Evolutionary conservation across 2,797 vertebrate genomes (phyloP), one percentile per base, ranked within the genome.

Genomic region (Rhinogobio ventralis): DNA sequence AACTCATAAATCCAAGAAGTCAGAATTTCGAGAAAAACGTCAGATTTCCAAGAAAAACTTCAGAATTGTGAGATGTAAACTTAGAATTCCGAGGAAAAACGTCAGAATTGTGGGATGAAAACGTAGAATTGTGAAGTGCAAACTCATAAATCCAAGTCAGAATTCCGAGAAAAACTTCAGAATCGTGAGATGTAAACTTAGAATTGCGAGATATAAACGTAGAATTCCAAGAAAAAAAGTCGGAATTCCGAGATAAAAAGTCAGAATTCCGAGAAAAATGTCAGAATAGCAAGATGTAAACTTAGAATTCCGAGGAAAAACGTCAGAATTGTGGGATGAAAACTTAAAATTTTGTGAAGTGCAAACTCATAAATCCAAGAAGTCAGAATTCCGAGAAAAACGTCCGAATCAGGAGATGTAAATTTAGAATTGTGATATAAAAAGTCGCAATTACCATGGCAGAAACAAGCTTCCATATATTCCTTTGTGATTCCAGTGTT

Each of bases 401-500:
- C 1, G 1, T 20, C 51, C 8, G 7, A 53, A 53, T 19, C 19
- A 0, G 2, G 5, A 19, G 2, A 20, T 53, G 51, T 0, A 53
- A 53, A 53, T 0, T 6, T 2, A 51, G 5, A 53, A 53, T 67
- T 67, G 25, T 28, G 25, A 1, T 28, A 14, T 6, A n/a, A 57
- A 57, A n/a, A 11, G 5, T 60, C 3, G 1, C 2, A 15, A 64
- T 30, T 15, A 64, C 17, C 7, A 7, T 68, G 17, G 66, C 66
- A 2, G 30, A 68, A 68, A 68, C 33, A 36, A 68, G 66, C 66
- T 68, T 20, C 33, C 33, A 39, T 23, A 67, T 19, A 67, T 20
- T 28, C n/a, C n/a, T 57, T 14, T 33, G 33, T 36, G 28, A 19
- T 74, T 83, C 49, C 82, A 77, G 73, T 84, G 73, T 57, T 69